Evolutionary conservation across 1,140 invertebrate genomes (phyloP), one percentile per base, ranked within the genome.

Genomic region (Drosophila ficusphila): DNA sequence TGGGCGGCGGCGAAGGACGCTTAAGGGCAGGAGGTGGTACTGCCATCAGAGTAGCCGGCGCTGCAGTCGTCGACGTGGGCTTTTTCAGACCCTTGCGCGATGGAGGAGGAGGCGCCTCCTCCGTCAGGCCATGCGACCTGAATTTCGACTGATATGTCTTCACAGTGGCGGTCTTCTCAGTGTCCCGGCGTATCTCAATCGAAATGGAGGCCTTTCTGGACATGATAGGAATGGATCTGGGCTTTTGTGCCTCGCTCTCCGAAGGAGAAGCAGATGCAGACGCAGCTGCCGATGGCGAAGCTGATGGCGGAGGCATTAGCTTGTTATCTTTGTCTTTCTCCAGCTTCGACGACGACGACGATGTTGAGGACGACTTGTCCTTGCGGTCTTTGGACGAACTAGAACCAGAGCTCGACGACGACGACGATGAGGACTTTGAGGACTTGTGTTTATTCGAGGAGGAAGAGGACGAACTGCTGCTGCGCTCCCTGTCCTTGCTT

Each of bases 81-180:
- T 95, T 95, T 81, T 95, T 95, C 0, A 82, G 90, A 14, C 79
- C 92, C 77, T 92, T 93, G 53, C 93, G 92, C 2, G 95, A 95
- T 21, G 95, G 95, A 14, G 96, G 95, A 31, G 95, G 95, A 90
- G 96, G 96, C 3, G 94, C 93, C 92, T 96, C 95, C 90, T 97
- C 96, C 83, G 96, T 96, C 29, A 97, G 90, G 23, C 96, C 96
- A 71, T 96, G 96, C 29, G 96, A 96, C 52, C 96, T 94, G 92
- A 97, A 97, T 92, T 96, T 97, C 0, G 96, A 96, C 92, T 97
- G 95, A 86, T 95, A 97, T 2, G 95, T 96, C 93, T 97, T 97
- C 4, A 97, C 97, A 36, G 96, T 97, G 92, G 97, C 97, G 1
- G 96, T 95, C 71, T 95, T 92, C 57, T 95, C 94, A 58, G 93